Evolutionary conservation across 2,797 vertebrate species (phyloP).

Genomic region (Micropoecilia bifurca): DNA sequence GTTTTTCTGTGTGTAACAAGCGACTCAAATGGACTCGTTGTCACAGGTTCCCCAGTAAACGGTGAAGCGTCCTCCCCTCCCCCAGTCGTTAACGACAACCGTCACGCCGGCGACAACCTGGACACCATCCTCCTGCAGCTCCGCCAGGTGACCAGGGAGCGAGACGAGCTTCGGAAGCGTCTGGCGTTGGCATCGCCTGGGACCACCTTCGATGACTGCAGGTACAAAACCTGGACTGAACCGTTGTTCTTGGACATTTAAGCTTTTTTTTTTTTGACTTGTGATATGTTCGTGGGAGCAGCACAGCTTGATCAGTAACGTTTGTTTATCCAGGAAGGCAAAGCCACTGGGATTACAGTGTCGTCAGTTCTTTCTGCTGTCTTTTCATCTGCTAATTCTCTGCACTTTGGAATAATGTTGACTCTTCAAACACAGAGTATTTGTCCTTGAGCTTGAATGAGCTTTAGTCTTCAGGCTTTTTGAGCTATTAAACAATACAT

Average conservation of each 20-base stretch:
- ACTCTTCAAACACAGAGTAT: conserved; percentile 20
- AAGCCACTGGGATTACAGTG: conserved; percentile 8
- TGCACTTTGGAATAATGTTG: conserved; percentile 24
- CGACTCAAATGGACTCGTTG: conserved; percentile 52
- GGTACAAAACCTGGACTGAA: conserved; percentile 72
- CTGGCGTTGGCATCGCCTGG: conserved; percentile 94
- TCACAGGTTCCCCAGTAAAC: conserved; percentile 88
- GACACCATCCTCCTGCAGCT: conserved; percentile 94
- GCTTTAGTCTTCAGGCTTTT: conserved; percentile 26
- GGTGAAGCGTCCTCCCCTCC: conserved; percentile 95
- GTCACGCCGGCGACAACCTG: conserved; percentile 90
- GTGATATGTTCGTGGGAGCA: conserved; percentile 23
- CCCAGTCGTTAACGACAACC: conserved; percentile 87
- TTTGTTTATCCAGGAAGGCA: conserved; percentile 23
- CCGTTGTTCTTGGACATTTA: conserved; percentile 14
- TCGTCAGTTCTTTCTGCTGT: conserved; percentile 26
- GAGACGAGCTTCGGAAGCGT: conserved; percentile 95
- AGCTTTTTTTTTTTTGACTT: background rate
- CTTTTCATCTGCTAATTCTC: conserved; percentile 27
- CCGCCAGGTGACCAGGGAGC: conserved; percentile 94
- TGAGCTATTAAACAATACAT: conserved; percentile 30
- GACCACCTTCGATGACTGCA: conserved; percentile 96
- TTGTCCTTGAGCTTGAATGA: conserved; percentile 26
- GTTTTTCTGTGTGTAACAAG: conserved; percentile 11
- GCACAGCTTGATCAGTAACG: conserved; percentile 16